phyloP scores from a whole-genome alignment of 2,888 invertebrate genomes.

The Amitus sp. region DNA sequence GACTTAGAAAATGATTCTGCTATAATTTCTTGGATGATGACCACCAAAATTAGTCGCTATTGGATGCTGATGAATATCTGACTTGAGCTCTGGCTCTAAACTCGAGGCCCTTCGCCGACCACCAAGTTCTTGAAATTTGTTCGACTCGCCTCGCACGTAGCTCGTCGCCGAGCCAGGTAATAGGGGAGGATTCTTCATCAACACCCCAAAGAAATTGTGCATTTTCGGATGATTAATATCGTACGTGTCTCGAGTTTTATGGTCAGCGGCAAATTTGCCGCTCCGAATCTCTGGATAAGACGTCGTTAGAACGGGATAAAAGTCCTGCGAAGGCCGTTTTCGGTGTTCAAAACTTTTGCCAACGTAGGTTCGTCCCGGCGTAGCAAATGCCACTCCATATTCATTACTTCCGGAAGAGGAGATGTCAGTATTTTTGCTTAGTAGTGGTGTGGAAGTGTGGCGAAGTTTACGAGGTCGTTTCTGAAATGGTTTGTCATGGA shows the following conservation, averaged over 20 bases:
- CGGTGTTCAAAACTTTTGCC: slow-evolving; percentile 33
- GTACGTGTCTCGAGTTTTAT: slow-evolving; percentile 41
- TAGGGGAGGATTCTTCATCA: slow-evolving; percentile 61
- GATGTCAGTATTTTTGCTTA: slow-evolving; percentile 41
- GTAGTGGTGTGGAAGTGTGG: slow-evolving; percentile 40
- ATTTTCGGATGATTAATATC: slow-evolving; percentile 56
- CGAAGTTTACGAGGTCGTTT: slow-evolving; percentile 49
- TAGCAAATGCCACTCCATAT: slow-evolving; percentile 15
- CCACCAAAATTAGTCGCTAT: slow-evolving; percentile 10
- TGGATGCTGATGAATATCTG: slow-evolving; percentile 35
- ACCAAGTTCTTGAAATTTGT: slow-evolving; percentile 48
- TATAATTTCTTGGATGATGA: too few relatives aligned
- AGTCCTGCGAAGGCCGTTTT: slow-evolving; percentile 34
- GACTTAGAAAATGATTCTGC: too few relatives aligned
- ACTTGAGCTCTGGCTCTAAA: slow-evolving; percentile 43
- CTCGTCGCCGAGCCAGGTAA: slow-evolving; percentile 47
- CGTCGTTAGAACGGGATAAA: slow-evolving; percentile 49
- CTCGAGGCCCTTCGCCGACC: slow-evolving; percentile 47
- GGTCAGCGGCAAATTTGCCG: slow-evolving; percentile 33
- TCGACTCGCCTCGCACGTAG: slow-evolving; percentile 42
- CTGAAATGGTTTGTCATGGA: slow-evolving; percentile 49
- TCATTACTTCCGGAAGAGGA: slow-evolving; percentile 45
- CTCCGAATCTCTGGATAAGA: slow-evolving; percentile 38
- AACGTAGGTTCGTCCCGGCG: slow-evolving; percentile 8
- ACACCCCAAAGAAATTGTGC: slow-evolving; percentile 57